Evolutionary conservation across 2,797 vertebrate genomes (phyloP).

Genomic region (Myiotriccus ornatus): DNA sequence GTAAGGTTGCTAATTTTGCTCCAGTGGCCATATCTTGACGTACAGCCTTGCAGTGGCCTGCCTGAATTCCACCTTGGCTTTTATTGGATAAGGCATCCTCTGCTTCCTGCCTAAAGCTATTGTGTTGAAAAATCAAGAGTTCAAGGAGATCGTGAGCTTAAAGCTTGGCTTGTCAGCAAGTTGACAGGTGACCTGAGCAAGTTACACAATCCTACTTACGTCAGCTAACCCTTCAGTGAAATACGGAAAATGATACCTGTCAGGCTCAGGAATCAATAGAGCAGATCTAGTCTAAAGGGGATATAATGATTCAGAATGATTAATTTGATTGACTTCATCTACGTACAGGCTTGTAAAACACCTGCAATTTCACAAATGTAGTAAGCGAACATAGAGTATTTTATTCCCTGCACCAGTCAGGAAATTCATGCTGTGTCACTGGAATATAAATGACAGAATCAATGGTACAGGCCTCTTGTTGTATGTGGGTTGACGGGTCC

Average conservation of each 20-base stretch:
- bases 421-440: not conserved
- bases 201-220: not conserved
- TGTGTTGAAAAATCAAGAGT: conserved; percentile 26
- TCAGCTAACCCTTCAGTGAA: conserved; percentile 9
- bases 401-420: not conserved
- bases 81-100: conserved; percentile 1
- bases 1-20: not conserved
- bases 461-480: not conserved
- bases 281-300: not conserved
- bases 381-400: not conserved
- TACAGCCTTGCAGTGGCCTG: not conserved
- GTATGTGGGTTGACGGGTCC: not conserved
- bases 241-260: not conserved
- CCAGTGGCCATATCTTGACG: not conserved
- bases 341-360: not conserved
- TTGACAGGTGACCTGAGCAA: conserved; percentile 24
- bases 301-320: not conserved
- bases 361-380: not conserved
- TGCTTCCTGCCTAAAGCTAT: not conserved
- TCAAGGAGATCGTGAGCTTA: conserved; percentile 17
- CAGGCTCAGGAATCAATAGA: not conserved
- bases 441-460: not conserved
- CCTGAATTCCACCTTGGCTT: not conserved
- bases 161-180: not conserved
- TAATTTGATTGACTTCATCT: not conserved